Base-by-base conservation (phyloP, 2,113 vertebrate genomes). In the Mustela lutreola region DNA sequence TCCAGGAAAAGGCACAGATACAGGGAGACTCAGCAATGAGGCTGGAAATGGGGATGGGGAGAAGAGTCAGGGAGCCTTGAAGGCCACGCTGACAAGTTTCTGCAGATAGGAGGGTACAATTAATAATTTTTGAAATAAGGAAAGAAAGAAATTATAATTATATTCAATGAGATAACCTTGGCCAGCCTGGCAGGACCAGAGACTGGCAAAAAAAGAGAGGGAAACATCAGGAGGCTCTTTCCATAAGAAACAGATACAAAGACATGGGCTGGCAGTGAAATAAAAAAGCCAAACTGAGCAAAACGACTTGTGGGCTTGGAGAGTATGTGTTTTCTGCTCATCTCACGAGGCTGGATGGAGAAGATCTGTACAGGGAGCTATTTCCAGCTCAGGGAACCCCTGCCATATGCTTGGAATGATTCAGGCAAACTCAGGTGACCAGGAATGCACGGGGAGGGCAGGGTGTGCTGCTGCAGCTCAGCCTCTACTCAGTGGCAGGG, bases 111-210 rank as follows among this genome's bases (percentile, higher is more conserved):
- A 31, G 53, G 24, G 31, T 53, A 87, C 10, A 56, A n/a, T 48
- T 7, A 63, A 70, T 31, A 65, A 60, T 21, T 73, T 87, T 56
- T 73, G 22, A 93, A 93, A 84, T 42, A 87, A 60, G 24, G 22
- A 81, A 70, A 83, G 33, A 73, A 89, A 79, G 50, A 75, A 75
- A 95, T 80, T 39, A 73, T 56, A 56, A 70, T 36, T 42, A 26
- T 73, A 78, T 89, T 92, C 94, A 95, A 75, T 14, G 67, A 81
- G 79, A 95, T 36, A 81, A 65, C 62, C n/a, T 80, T n/a, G 11
- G 31, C 9, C 36, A 39, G 50, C 73, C 53, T 33, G 10, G 42
- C 76, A 18, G 42, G 45, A 70, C 90, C 15, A 39, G 4, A 28
- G 15, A 89, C n/a, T 39, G 28, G 36, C 12, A 16, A 76, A 58